These are phyloP conservation scores for Drosophila yooni DNA, from an alignment of 2,888 invertebrate genomes.

Conservation along the genomic window DNA sequence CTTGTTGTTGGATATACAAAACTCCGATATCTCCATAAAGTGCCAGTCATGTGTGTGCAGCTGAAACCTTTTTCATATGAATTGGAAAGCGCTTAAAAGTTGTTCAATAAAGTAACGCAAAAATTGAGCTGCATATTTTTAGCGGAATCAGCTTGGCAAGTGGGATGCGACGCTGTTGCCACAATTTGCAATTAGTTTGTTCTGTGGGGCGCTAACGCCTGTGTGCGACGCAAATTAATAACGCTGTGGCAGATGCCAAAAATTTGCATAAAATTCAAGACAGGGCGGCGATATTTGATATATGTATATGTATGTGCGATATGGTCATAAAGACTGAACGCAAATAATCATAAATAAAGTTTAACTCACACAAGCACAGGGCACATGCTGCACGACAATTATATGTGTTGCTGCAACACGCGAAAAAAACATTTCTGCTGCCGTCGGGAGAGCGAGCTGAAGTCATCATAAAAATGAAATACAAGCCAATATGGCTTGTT, in stretches of 20 bases:
- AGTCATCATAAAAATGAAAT: slow-evolving; percentile 77
- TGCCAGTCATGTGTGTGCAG: slow-evolving; percentile 44
- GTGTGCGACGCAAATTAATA: slow-evolving; percentile 55
- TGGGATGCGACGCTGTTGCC: slow-evolving; percentile 1
- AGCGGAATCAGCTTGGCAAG: slow-evolving; percentile 3
- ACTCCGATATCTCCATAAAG: slow-evolving; percentile 46
- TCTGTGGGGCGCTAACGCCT: neutral
- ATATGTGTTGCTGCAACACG: slow-evolving; percentile 79
- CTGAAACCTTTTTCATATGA: slow-evolving; percentile 51
- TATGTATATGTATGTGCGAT: slow-evolving; percentile 23
- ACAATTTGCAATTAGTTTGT: slow-evolving; percentile 43
- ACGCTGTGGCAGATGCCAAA: slow-evolving; percentile 47
- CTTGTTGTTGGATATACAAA: slow-evolving; percentile 21
- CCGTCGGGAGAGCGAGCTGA: slow-evolving; percentile 33
- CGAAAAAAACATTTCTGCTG: slow-evolving; percentile 65
- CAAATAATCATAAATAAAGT: slow-evolving; percentile 74
- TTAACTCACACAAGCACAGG: slow-evolving; percentile 48
- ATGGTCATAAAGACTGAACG: slow-evolving; percentile 59
- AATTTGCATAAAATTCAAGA: slow-evolving; percentile 58
- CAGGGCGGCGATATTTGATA: slow-evolving; percentile 45
- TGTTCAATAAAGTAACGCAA: slow-evolving; percentile 48
- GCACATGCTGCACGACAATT: slow-evolving; percentile 80
- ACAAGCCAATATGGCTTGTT: slow-evolving; percentile 72
- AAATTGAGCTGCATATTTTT: slow-evolving; percentile 12
- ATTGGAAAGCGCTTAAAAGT: slow-evolving; percentile 39